Conservation (phyloP, 2,113 vertebrate genomes). For the Protobothrops flavoviridis region DNA sequence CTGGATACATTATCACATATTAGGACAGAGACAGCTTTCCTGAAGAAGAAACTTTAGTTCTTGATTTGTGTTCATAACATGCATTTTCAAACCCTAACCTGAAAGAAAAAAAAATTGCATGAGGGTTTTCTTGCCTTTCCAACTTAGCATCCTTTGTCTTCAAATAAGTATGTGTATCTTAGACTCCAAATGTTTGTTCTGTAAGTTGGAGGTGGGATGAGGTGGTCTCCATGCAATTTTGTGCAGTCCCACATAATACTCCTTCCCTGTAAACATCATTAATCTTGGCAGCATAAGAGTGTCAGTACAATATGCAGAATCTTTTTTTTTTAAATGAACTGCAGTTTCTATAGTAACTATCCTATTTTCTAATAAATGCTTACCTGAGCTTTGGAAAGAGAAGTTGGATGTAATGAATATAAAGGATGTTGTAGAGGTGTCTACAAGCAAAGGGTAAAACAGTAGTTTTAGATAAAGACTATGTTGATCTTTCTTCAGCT, state of each 20-base stretch:
- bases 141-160: background rate
- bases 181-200: background rate
- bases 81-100: background rate
- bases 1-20: background rate
- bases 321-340: background rate
- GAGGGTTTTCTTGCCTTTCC: background rate
- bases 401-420: background rate
- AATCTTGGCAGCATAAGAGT: background rate
- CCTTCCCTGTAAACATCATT: background rate
- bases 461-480: background rate
- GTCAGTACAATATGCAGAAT: background rate
- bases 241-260: background rate
- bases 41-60: background rate
- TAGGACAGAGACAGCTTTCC: background rate
- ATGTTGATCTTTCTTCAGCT: too few species aligned
- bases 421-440: background rate
- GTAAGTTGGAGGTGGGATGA: background rate
- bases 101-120: background rate
- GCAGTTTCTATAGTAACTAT: conserved; percentile 21
- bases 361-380: background rate
- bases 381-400: background rate
- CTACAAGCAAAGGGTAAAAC: conserved; percentile 20
- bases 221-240: background rate
- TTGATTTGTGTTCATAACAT: background rate
- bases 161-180: background rate